A percentile compares a stretch with the other conserved stretches of the same genome.
Conservation (phyloP, 1,140 invertebrate species). For the Camponotus vicinus region DNA sequence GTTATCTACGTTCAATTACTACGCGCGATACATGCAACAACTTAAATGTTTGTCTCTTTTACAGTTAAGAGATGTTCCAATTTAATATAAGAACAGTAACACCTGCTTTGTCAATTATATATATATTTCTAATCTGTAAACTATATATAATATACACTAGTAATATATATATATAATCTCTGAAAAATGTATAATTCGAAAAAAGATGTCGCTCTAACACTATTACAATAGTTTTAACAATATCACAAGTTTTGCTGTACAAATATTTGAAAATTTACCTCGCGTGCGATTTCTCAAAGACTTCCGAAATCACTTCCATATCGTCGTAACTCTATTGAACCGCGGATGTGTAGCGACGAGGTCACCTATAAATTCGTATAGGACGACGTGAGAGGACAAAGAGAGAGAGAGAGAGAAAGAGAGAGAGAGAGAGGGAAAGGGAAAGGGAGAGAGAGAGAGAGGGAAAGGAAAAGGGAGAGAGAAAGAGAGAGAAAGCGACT, state of each 20-base stretch:
- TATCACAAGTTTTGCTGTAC: not conserved
- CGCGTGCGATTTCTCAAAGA: slow-evolving; percentile 30
- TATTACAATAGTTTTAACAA: too few species aligned
- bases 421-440: slow-evolving; percentile 15
- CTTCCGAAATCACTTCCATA: slow-evolving; percentile 71
- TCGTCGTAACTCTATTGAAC: slow-evolving; percentile 66
- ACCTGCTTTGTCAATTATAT: not conserved
- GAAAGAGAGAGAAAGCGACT: slow-evolving; percentile 60
- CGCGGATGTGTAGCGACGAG: slow-evolving; percentile 68
- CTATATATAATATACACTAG: not conserved
- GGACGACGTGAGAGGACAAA: not conserved
- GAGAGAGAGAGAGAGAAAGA: not conserved
- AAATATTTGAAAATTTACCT: slow-evolving; percentile 14
- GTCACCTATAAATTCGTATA: slow-evolving; percentile 74
- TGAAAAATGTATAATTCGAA: too few species aligned
- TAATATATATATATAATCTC: not conserved
- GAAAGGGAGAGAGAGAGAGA: slow-evolving; percentile 60
- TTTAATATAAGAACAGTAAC: not conserved
- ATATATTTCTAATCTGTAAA: not conserved
- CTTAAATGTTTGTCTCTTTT: not conserved
- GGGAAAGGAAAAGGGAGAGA: slow-evolving; percentile 55
- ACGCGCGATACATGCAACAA: not conserved
- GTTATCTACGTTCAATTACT: slow-evolving; percentile 44
- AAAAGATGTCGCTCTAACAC: too few species aligned
- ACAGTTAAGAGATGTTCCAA: not conserved